Evolutionary conservation across 2,113 vertebrate species (phyloP).

Genomic region (Takifugu bimaculatus): DNA sequence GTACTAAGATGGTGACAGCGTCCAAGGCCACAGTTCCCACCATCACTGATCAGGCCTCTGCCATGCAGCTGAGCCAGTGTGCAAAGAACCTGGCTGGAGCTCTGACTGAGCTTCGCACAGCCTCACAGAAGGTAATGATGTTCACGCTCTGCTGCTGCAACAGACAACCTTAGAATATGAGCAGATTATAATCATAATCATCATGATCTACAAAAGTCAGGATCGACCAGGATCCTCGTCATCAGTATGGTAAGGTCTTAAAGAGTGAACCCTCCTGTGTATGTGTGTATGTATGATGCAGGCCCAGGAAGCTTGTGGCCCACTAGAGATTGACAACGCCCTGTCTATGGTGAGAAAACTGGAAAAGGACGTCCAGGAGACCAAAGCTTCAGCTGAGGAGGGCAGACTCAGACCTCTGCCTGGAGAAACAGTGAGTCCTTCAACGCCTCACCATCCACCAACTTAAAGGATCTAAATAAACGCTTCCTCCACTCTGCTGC

Average conservation of each 20-base stretch:
- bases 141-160: too few relatives aligned
- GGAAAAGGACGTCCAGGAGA: conserved; percentile 90
- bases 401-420: conserved; percentile 91
- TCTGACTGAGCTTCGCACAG: conserved; percentile 88
- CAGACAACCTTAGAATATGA: too few relatives aligned
- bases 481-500: background rate
- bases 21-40: conserved; percentile 92
- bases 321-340: conserved; percentile 93
- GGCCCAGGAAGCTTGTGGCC: conserved; percentile 96
- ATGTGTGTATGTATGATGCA: conserved; percentile 33
- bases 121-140: conserved; percentile 86
- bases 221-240: too few relatives aligned
- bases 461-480: too few relatives aligned
- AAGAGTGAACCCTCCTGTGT: too few relatives aligned
- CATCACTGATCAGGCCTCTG: conserved; percentile 89
- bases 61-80: conserved; percentile 97
- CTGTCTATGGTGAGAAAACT: conserved; percentile 85
- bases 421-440: conserved; percentile 83
- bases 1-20: conserved; percentile 93
- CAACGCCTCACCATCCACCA: background rate
- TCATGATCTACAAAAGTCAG: too few relatives aligned
- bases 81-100: conserved; percentile 92
- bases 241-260: too few relatives aligned
- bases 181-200: background rate
- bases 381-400: conserved; percentile 84